A percentile compares a stretch with the other conserved stretches of the same genome.
Evolutionary conservation across 2,797 vertebrate genomes (phyloP).

Genomic region (Diceros bicornis): DNA sequence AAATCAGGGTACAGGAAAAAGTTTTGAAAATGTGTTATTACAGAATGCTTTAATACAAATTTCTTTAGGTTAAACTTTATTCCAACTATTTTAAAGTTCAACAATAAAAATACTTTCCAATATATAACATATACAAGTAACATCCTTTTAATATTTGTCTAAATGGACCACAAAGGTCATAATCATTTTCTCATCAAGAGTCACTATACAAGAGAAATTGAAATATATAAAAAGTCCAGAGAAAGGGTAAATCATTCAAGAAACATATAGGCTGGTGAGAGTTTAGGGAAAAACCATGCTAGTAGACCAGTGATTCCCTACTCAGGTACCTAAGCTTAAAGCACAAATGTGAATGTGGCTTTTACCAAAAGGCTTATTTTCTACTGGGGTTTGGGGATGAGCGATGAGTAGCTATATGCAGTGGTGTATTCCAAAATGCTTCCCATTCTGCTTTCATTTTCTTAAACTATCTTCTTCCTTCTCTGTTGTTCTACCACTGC

Average conservation of each 20-base stretch:
- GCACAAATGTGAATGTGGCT: constrained; percentile 7
- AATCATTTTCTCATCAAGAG: neutral
- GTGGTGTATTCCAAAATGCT: neutral
- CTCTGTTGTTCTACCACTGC: neutral
- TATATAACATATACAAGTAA: neutral
- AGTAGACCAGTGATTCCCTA: neutral
- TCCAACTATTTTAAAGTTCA: neutral
- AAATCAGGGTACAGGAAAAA: neutral
- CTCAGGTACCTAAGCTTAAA: neutral
- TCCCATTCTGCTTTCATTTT: constrained; percentile 2
- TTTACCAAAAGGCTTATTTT: constrained; percentile 28
- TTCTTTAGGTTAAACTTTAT: neutral
- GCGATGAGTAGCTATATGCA: neutral
- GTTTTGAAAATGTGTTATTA: constrained; percentile 21
- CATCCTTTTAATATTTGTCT: neutral
- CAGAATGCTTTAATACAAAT: neutral
- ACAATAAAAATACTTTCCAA: neutral
- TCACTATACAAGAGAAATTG: neutral
- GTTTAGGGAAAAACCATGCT: neutral
- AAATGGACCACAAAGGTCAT: neutral
- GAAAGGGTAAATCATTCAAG: constrained; percentile 2
- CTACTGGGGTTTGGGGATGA: neutral
- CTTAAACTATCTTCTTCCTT: constrained; percentile 24
- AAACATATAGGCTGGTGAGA: neutral
- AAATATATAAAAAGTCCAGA: neutral